Percentiles rank a stretch among this genome's conserved stretches.
Conservation (phyloP, 2,888 invertebrate species). For the Amorpha juglandis region DNA sequence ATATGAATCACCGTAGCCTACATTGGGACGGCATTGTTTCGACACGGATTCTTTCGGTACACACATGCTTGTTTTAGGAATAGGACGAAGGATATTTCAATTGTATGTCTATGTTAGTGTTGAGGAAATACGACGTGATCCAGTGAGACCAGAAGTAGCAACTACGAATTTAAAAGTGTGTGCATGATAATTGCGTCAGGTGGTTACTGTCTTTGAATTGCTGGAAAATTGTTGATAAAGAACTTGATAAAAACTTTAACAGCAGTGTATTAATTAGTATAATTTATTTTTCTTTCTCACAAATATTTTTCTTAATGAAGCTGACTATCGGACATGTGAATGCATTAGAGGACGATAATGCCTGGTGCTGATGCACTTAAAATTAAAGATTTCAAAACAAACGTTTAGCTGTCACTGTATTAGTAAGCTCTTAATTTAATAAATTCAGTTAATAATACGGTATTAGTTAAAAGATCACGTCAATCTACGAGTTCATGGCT, state of each 20-base stretch:
- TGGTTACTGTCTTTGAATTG: neutral
- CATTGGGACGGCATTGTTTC: conserved; percentile 15
- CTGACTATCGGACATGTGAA: too few species aligned
- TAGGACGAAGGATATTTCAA: neutral
- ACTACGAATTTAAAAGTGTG: neutral
- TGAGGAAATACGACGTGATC: neutral
- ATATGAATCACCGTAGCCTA: conserved; percentile 23
- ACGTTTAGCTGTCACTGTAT: too few species aligned
- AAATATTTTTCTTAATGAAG: too few species aligned
- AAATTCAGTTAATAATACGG: too few species aligned
- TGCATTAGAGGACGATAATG: too few species aligned
- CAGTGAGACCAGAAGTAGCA: neutral
- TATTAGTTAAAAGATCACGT: neutral
- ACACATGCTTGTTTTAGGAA: conserved; percentile 9
- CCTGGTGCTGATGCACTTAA: too few species aligned
- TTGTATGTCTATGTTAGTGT: neutral
- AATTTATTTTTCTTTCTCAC: too few species aligned
- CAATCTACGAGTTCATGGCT: neutral
- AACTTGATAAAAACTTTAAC: too few species aligned
- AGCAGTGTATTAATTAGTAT: too few species aligned
- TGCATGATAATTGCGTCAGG: neutral
- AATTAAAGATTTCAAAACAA: too few species aligned
- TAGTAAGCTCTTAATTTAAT: too few species aligned
- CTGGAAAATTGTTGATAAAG: too few species aligned
- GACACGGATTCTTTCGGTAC: conserved; percentile 1